Evolutionary conservation across 2,888 invertebrate species (phyloP).

Genomic region (Volucella inflata): DNA sequence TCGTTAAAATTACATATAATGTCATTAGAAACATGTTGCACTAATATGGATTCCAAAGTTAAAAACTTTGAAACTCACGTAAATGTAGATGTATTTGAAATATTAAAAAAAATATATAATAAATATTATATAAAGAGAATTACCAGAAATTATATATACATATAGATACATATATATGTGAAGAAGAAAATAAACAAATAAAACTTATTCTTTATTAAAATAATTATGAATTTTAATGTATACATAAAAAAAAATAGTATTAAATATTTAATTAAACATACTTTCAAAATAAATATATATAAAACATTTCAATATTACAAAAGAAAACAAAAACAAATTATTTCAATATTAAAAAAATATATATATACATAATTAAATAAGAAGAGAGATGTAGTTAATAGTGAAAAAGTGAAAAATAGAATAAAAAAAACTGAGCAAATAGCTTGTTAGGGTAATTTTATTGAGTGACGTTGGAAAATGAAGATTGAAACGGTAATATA

Average conservation of each 20-base stretch:
- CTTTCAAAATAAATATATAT: constrained; percentile 66
- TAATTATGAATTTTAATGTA: constrained; percentile 65
- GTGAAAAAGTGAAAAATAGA: constrained; percentile 32
- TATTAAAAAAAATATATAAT: constrained; percentile 29
- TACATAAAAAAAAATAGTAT: constrained; percentile 71
- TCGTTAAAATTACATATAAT: constrained; percentile 9
- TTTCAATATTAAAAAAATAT: constrained; percentile 28
- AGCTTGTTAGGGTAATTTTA: constrained; percentile 71
- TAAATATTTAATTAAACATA: constrained; percentile 62
- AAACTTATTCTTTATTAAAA: constrained; percentile 32
- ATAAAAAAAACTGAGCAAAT: constrained; percentile 51
- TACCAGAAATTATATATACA: constrained; percentile 54
- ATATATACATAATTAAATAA: constrained; percentile 59
- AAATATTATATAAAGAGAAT: constrained; percentile 54
- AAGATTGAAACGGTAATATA: constrained; percentile 45
- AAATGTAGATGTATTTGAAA: constrained; percentile 68
- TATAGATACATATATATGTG: constrained; percentile 66
- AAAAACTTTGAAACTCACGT: constrained; percentile 51
- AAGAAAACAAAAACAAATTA: background rate
- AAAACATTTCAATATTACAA: constrained; percentile 70
- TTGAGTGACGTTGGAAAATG: constrained; percentile 51
- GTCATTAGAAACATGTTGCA: constrained; percentile 65
- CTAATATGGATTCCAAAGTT: constrained; percentile 73
- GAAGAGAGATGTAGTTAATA: constrained; percentile 55
- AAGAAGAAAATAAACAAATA: constrained; percentile 33